Percentiles rank a stretch among this genome's conserved stretches.
Evolutionary conservation across 1,140 invertebrate species (phyloP).

Genomic region (Homarus americanus): DNA sequence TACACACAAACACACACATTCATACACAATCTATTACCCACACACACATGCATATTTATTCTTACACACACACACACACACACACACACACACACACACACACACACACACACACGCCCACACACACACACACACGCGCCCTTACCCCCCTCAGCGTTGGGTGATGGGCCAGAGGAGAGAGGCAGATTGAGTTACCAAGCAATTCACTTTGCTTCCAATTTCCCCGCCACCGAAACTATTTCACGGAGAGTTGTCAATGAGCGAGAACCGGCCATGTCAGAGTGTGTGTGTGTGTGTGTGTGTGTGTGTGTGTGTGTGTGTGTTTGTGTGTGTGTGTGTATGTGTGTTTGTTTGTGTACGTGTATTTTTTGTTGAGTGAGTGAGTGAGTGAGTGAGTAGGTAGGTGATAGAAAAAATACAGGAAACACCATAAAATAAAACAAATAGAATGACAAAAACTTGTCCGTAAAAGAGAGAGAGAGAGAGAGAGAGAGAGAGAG

Average conservation of each 20-base stretch:
- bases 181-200: constrained; percentile 54
- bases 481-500: constrained; percentile 7
- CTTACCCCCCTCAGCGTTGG: neutral
- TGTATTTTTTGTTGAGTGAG: constrained; percentile 22
- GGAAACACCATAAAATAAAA: constrained; percentile 8
- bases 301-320: neutral
- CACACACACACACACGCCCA: constrained; percentile 2
- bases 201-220: constrained; percentile 69
- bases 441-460: too few species aligned
- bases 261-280: constrained; percentile 5
- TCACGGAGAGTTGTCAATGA: constrained; percentile 67
- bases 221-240: constrained; percentile 62
- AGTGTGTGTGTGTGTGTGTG: constrained; percentile 30
- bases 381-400: neutral
- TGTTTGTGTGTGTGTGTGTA: constrained; percentile 16
- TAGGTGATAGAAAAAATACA: neutral
- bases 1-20: neutral
- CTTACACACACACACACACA: neutral
- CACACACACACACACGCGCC: constrained; percentile 1
- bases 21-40: neutral
- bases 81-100: constrained; percentile 2
- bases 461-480: constrained; percentile 26
- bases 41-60: neutral
- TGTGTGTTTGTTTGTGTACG: neutral
- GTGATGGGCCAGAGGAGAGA: constrained; percentile 53